phyloP scores from a whole-genome alignment of 2,797 vertebrate species.

The Brachyalestes nurse region DNA sequence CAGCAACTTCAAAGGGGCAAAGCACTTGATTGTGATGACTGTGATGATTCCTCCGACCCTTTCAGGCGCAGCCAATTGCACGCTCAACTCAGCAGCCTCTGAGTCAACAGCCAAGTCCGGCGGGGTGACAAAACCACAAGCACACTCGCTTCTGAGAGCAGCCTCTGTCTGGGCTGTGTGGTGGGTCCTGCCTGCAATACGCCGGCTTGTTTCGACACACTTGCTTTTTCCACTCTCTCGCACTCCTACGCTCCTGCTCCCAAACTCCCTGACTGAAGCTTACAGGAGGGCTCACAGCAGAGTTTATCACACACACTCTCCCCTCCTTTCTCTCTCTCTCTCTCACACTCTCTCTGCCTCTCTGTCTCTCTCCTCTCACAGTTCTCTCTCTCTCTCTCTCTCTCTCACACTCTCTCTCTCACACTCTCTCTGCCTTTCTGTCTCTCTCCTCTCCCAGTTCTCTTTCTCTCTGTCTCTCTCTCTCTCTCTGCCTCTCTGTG shows the following conservation, averaged over 20 bases:
- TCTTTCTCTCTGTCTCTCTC: no score
- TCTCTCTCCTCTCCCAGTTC: no score
- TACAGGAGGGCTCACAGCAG: slow-evolving; percentile 72
- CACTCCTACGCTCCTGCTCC: slow-evolving; percentile 52
- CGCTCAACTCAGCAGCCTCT: slow-evolving; percentile 46
- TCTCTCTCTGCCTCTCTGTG: slow-evolving; percentile 47
- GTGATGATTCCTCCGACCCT: slow-evolving; percentile 51
- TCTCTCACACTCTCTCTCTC: slow-evolving; percentile 49
- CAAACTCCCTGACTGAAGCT: slow-evolving; percentile 70
- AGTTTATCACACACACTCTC: slow-evolving; percentile 75
- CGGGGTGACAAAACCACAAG: slow-evolving; percentile 55
- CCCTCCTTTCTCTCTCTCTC: slow-evolving; percentile 24
- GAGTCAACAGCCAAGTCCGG: slow-evolving; percentile 53
- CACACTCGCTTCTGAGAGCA: slow-evolving; percentile 51
- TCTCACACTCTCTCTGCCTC: slow-evolving; percentile 46
- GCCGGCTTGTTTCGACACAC: slow-evolving; percentile 66
- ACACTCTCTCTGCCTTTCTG: slow-evolving; percentile 44
- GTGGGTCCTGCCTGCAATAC: slow-evolving; percentile 60
- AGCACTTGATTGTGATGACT: slow-evolving; percentile 48
- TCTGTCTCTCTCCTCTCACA: slow-evolving; percentile 42
- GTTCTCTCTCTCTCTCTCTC: slow-evolving; percentile 41
- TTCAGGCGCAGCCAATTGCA: slow-evolving; percentile 47
- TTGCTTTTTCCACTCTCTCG: slow-evolving; percentile 57
- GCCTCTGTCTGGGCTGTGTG: slow-evolving; percentile 56
- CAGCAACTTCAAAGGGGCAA: slow-evolving; percentile 45